These are phyloP conservation scores for Morone saxatilis DNA, from an alignment of 2,113 vertebrate species.

Conservation along the genomic window DNA sequence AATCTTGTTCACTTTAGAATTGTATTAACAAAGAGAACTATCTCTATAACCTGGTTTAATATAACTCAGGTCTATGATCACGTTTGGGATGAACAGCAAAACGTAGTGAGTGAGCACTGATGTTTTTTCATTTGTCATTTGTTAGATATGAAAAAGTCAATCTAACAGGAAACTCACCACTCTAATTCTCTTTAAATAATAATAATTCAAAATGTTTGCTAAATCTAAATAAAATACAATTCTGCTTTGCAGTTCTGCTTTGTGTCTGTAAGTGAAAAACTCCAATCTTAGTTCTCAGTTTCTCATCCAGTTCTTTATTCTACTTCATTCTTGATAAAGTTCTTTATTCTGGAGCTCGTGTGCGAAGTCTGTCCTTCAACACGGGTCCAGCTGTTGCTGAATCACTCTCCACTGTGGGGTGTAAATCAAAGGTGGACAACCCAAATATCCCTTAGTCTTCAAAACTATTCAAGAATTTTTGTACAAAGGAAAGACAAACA, in stretches of 20 bases:
- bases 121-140: background rate
- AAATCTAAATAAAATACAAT: background rate
- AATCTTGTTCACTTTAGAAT: no score
- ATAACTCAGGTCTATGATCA: background rate
- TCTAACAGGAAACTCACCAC: background rate
- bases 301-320: constrained; percentile 18
- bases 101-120: no score
- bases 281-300: background rate
- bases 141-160: background rate
- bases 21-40: background rate
- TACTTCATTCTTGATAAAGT: no score
- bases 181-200: background rate
- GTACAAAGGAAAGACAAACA: background rate
- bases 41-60: background rate
- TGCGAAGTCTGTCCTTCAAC: background rate
- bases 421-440: constrained; percentile 1
- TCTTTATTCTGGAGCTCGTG: no score
- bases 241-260: background rate
- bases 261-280: background rate
- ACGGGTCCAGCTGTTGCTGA: background rate
- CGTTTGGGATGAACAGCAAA: no score
- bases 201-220: background rate
- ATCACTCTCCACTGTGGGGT: constrained; percentile 25
- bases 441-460: background rate
- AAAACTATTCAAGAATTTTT: background rate